Evolutionary conservation across 2,113 vertebrate genomes (phyloP).

Genomic region (Morone saxatilis): DNA sequence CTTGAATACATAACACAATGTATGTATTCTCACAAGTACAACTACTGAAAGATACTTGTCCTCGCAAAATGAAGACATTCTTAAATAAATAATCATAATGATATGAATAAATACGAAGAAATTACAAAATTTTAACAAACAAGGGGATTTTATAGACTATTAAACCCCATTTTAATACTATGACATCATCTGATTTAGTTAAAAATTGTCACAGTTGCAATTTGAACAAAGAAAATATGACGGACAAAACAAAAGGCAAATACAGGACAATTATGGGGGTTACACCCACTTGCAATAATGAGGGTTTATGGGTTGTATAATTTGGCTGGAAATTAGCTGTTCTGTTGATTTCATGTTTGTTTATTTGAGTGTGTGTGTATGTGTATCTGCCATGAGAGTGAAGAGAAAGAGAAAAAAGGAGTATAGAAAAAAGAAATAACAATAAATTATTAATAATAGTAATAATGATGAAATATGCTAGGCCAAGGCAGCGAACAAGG

Average conservation of each 20-base stretch:
- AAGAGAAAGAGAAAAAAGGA: too few relatives aligned
- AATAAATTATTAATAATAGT: conserved; percentile 24
- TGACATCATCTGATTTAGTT: too few relatives aligned
- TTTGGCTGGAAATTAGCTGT: not conserved
- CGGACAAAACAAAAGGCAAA: not conserved
- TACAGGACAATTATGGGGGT: not conserved
- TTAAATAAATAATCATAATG: not conserved
- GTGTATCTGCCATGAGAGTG: not conserved
- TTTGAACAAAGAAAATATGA: not conserved
- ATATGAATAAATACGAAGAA: not conserved
- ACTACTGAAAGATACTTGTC: not conserved
- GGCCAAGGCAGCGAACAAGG: not conserved
- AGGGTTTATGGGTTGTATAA: not conserved
- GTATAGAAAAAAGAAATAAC: not conserved
- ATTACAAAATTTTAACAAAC: not conserved
- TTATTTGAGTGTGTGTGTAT: not conserved
- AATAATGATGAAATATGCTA: conserved; percentile 7
- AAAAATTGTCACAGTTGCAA: not conserved
- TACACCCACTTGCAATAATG: not conserved
- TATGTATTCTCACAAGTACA: not conserved
- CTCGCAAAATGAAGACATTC: not conserved
- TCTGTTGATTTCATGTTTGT: not conserved
- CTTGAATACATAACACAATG: not conserved
- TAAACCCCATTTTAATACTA: too few relatives aligned
- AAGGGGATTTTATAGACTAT: too few relatives aligned